Conservation (phyloP, 2,113 vertebrate genomes). For the Lampris incognitus region DNA sequence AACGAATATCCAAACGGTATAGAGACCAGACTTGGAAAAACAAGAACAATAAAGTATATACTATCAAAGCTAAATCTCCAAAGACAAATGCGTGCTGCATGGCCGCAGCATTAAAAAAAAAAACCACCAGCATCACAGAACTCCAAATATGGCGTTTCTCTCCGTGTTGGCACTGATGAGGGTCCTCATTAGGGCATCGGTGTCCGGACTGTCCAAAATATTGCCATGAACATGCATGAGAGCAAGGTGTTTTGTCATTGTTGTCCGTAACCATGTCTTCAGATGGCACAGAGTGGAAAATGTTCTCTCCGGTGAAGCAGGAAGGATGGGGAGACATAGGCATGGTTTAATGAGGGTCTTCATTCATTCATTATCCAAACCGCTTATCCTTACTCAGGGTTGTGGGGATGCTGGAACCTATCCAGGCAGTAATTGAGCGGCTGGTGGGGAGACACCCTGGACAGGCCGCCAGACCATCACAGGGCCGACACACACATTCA, state of each 20-base stretch:
- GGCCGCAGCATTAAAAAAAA: conserved; percentile 7
- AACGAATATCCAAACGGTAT: too few relatives aligned
- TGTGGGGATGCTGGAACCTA: too few relatives aligned
- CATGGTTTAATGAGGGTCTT: conserved; percentile 6
- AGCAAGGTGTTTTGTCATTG: too few relatives aligned
- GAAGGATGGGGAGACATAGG: neutral
- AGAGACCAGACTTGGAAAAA: too few relatives aligned
- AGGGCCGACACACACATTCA: too few relatives aligned
- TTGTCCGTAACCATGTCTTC: too few relatives aligned
- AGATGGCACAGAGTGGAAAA: neutral
- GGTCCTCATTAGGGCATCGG: too few relatives aligned
- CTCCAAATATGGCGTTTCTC: neutral
- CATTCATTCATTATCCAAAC: neutral
- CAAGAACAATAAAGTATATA: too few relatives aligned
- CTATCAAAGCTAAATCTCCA: neutral
- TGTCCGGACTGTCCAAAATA: neutral
- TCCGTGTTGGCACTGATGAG: too few relatives aligned
- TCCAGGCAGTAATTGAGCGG: neutral
- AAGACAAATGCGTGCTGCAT: conserved; percentile 10
- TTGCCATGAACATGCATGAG: too few relatives aligned
- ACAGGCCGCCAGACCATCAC: too few relatives aligned
- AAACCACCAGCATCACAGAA: neutral
- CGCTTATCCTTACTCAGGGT: too few relatives aligned
- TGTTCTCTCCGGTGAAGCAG: conserved; percentile 1
- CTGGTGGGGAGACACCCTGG: neutral